phyloP scores from a whole-genome alignment of 64 coral and sea anemone genomes.

The Dendrophyllia cribrosa region DNA sequence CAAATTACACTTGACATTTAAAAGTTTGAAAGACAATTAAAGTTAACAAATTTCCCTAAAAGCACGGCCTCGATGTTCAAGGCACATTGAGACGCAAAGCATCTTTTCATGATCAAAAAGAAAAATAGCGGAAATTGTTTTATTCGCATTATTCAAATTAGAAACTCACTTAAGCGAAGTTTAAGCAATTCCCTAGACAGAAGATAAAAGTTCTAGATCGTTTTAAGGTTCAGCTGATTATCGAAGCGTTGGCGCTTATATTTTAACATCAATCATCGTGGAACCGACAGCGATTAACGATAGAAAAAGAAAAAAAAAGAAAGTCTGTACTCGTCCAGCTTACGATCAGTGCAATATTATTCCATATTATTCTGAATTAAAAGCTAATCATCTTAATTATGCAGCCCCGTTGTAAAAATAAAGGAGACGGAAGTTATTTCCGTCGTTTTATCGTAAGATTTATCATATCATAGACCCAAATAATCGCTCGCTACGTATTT shows the following conservation, averaged over 20 bases:
- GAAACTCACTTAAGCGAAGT: too few species aligned
- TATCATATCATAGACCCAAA: background rate
- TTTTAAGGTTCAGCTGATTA: too few species aligned
- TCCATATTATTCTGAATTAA: background rate
- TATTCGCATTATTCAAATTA: too few species aligned
- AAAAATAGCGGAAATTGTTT: too few species aligned
- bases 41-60: too few species aligned
- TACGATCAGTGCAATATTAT: background rate
- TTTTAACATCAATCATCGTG: background rate
- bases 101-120: too few species aligned
- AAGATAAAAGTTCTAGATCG: too few species aligned
- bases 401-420: background rate
- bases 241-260: background rate
- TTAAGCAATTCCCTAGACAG: too few species aligned
- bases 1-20: too few species aligned
- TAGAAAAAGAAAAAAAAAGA: background rate
- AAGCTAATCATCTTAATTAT: slow-evolving; percentile 37
- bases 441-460: background rate
- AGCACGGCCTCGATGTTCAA: too few species aligned
- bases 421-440: background rate
- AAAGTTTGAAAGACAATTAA: too few species aligned
- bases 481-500: background rate
- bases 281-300: slow-evolving; percentile 10
- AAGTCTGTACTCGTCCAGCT: background rate
- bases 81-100: too few species aligned